Conservation (phyloP, 2,888 invertebrate species). For the Drosophila mulleri region DNA sequence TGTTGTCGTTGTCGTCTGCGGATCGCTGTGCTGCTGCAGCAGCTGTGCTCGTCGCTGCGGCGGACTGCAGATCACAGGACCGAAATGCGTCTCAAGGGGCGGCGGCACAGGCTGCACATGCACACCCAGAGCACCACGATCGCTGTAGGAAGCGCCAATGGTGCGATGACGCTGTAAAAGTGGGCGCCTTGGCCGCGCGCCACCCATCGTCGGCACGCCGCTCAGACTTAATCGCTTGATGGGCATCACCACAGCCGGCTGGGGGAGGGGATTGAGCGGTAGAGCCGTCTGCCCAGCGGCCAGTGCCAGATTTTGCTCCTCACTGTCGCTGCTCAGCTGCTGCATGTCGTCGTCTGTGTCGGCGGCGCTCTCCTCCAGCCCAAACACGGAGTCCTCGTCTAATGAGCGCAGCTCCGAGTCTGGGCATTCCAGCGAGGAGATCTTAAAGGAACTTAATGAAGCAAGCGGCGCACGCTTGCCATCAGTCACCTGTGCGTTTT, state of each 20-base stretch:
- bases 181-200: conserved; percentile 73
- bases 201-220: conserved; percentile 42
- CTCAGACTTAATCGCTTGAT: conserved; percentile 74
- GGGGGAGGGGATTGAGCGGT: conserved; percentile 1
- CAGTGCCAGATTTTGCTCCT: conserved; percentile 85
- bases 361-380: conserved; percentile 88
- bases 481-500: conserved; percentile 77
- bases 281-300: conserved; percentile 21
- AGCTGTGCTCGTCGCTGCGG: conserved; percentile 79
- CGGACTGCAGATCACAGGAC: conserved; percentile 77
- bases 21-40: conserved; percentile 83
- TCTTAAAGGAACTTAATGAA: conserved; percentile 92
- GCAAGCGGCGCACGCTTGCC: conserved; percentile 89
- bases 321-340: conserved; percentile 93
- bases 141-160: conserved; percentile 79
- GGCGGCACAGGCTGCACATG: conserved; percentile 54
- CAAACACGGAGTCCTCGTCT: conserved; percentile 93
- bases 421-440: conserved; percentile 88
- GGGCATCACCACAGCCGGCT: conserved; percentile 44
- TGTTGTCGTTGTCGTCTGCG: conserved; percentile 80
- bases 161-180: conserved; percentile 83
- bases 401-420: conserved; percentile 91
- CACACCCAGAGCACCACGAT: conserved; percentile 70
- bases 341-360: conserved; percentile 95
- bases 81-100: conserved; percentile 83